Percentiles rank a stretch among this genome's conserved stretches.
phyloP scores from a whole-genome alignment of 2,888 invertebrate species.

The Pseudococcus viburni region DNA sequence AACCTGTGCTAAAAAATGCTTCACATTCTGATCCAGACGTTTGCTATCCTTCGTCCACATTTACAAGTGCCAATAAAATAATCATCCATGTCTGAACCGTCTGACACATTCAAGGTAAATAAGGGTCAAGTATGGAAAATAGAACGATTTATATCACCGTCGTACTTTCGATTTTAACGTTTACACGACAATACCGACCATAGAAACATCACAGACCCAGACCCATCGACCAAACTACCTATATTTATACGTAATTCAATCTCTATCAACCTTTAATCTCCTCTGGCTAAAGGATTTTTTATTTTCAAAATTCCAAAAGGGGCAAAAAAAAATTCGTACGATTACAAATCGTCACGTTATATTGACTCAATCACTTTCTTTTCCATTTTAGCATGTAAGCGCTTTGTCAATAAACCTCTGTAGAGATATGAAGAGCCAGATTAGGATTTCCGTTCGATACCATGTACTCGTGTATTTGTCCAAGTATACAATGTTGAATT shows the following conservation, averaged over 20 bases:
- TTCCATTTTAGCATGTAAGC: constrained; percentile 53
- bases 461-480: constrained; percentile 2
- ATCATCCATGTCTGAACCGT: background rate
- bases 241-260: background rate
- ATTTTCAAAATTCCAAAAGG: background rate
- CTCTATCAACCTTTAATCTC: background rate
- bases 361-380: constrained; percentile 47
- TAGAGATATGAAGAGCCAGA: constrained; percentile 30
- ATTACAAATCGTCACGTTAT: background rate
- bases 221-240: background rate
- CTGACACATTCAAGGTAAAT: constrained; percentile 42
- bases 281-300: background rate
- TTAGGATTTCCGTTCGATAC: constrained; percentile 44
- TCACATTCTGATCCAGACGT: background rate
- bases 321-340: background rate
- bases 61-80: constrained; percentile 53
- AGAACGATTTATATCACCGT: constrained; percentile 7
- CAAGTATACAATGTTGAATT: constrained; percentile 39
- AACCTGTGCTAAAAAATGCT: background rate
- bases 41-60: constrained; percentile 22
- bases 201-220: background rate
- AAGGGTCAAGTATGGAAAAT: constrained; percentile 18
- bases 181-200: background rate
- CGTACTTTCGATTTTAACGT: background rate
- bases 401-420: constrained; percentile 45